Evolutionary conservation across 2,797 vertebrate species (phyloP).

Genomic region (Myotis findleyi): DNA sequence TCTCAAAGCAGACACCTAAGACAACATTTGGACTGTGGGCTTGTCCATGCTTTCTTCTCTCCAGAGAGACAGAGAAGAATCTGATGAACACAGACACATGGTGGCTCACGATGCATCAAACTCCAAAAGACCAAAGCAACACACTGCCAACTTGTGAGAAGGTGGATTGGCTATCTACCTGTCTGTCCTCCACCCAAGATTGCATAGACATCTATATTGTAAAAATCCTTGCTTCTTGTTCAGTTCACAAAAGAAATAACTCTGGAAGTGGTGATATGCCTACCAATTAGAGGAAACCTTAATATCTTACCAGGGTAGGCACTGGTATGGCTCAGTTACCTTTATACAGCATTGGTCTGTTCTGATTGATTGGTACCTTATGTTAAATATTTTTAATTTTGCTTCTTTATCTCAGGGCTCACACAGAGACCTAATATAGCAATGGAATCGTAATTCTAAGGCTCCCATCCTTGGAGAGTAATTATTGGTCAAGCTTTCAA

Average conservation of each 20-base stretch:
- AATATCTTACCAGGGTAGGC: no score
- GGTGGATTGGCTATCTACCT: no score
- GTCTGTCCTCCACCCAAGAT: background rate
- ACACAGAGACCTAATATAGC: background rate
- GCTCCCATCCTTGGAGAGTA: background rate
- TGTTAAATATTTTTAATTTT: background rate
- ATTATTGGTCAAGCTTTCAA: background rate
- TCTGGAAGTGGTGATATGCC: background rate
- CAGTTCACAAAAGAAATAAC: background rate
- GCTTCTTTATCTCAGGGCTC: background rate
- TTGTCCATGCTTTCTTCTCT: background rate
- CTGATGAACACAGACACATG: background rate
- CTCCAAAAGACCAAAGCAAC: background rate
- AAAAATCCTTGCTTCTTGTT: background rate
- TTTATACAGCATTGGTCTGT: background rate
- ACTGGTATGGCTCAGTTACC: background rate
- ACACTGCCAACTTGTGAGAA: background rate
- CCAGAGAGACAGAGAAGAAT: background rate
- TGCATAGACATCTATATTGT: background rate
- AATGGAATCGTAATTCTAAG: background rate
- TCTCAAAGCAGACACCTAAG: background rate
- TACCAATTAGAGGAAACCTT: background rate
- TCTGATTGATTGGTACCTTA: background rate
- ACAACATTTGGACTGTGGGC: background rate
- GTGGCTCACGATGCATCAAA: background rate